Percentiles rank a stretch among this genome's conserved stretches.
Evolutionary conservation across 1,140 invertebrate species (phyloP).

Genomic region (Anthonomus grandis): DNA sequence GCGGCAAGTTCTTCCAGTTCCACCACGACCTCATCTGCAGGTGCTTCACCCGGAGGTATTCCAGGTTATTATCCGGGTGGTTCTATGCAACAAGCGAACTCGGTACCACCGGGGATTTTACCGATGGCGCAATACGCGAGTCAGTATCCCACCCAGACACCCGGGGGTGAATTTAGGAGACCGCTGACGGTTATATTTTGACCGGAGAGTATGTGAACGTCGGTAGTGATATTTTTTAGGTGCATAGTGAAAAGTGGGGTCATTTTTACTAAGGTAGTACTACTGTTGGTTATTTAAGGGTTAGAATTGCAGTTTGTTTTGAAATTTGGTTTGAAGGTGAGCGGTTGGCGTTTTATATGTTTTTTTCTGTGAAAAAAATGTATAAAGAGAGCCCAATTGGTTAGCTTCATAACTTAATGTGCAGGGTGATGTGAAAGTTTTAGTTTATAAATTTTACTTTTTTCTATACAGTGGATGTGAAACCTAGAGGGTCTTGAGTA

Average conservation of each 20-base stretch:
- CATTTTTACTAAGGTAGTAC: too few relatives aligned
- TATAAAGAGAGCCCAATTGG: too few relatives aligned
- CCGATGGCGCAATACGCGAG: constrained; percentile 64
- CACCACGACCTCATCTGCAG: constrained; percentile 59
- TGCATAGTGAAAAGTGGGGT: constrained; percentile 4
- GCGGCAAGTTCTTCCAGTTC: constrained; percentile 54
- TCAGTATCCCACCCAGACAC: constrained; percentile 52
- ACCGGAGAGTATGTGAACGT: constrained; percentile 60
- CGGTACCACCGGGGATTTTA: constrained; percentile 53
- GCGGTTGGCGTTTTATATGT: too few relatives aligned
- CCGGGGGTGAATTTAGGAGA: constrained; percentile 67
- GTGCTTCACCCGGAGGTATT: constrained; percentile 61
- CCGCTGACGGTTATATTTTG: constrained; percentile 84
- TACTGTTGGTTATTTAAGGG: too few relatives aligned
- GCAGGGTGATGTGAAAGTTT: too few relatives aligned
- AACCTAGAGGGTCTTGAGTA: too few relatives aligned
- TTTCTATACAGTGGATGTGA: too few relatives aligned
- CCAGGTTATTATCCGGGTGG: constrained; percentile 60
- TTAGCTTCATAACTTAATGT: too few relatives aligned
- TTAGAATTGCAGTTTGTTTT: too few relatives aligned
- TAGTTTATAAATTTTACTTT: too few relatives aligned
- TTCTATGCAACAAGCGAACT: constrained; percentile 49
- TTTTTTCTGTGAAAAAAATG: too few relatives aligned
- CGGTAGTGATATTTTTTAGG: constrained; percentile 7
- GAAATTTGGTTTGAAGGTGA: too few relatives aligned